phyloP scores from a whole-genome alignment of 2,888 invertebrate species.

The Philonicus albiceps region DNA sequence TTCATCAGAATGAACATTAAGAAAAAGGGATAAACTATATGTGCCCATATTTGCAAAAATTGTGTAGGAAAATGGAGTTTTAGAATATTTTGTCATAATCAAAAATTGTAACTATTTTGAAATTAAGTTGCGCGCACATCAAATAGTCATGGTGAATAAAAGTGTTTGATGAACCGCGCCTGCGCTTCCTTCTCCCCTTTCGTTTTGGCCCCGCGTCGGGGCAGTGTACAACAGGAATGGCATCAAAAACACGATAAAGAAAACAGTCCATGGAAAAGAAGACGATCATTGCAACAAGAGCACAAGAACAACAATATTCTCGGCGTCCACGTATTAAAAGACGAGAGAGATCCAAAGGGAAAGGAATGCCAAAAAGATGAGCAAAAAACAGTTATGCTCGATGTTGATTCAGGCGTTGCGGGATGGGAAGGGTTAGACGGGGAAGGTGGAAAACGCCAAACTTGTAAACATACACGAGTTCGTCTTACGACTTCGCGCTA shows the following conservation, averaged over 20 bases:
- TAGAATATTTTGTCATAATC: neutral
- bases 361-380: conserved; percentile 42
- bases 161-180: conserved; percentile 24
- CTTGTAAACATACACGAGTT: conserved; percentile 42
- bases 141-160: neutral
- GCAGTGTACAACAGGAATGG: conserved; percentile 22
- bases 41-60: neutral
- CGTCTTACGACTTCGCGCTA: conserved; percentile 40
- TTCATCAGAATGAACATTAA: too few relatives aligned
- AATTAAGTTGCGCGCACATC: neutral
- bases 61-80: neutral
- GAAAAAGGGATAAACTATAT: neutral
- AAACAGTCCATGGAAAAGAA: neutral
- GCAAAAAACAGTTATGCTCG: conserved; percentile 41
- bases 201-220: neutral
- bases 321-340: neutral
- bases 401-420: neutral
- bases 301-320: neutral
- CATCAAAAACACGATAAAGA: conserved; percentile 12
- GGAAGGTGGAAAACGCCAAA: conserved; percentile 18
- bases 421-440: neutral
- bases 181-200: neutral
- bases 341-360: neutral
- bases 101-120: neutral
- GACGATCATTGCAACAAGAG: neutral